A percentile compares a stretch with the other conserved stretches of the same genome.
Conservation (phyloP, 2,797 vertebrate species). For the Halcyon chelicuti region DNA sequence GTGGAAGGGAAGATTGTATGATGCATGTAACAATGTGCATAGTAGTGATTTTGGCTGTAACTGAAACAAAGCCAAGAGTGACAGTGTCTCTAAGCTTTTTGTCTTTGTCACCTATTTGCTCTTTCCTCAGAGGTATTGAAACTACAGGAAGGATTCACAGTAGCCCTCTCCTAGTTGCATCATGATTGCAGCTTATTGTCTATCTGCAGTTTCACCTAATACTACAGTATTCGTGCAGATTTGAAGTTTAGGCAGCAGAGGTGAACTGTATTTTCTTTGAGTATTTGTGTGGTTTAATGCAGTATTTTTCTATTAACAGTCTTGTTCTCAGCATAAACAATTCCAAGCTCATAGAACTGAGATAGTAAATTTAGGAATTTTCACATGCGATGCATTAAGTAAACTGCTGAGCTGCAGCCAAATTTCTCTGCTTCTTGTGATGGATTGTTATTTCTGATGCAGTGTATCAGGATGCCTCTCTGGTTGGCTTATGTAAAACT, state of each 20-base stretch:
- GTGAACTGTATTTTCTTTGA: neutral
- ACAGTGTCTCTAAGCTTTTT: neutral
- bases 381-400: neutral
- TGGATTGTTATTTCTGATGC: neutral
- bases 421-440: neutral
- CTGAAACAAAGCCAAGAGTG: neutral
- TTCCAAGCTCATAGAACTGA: neutral
- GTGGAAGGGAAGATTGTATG: neutral
- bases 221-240: neutral
- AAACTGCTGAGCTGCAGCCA: conserved; percentile 1
- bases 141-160: neutral
- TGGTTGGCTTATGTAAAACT: neutral
- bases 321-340: neutral
- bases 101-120: neutral
- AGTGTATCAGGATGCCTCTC: neutral
- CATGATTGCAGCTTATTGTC: neutral
- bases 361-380: neutral
- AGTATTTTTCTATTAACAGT: neutral
- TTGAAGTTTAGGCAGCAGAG: neutral
- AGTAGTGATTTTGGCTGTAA: neutral
- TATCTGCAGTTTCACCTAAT: neutral
- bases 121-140: neutral
- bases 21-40: fast-evolving
- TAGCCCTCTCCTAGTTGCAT: neutral
- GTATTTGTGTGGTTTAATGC: neutral